A percentile compares a stretch with the other conserved stretches of the same genome.
Conservation (phyloP, 2,888 invertebrate genomes). For the Eupelmus urozonus region DNA sequence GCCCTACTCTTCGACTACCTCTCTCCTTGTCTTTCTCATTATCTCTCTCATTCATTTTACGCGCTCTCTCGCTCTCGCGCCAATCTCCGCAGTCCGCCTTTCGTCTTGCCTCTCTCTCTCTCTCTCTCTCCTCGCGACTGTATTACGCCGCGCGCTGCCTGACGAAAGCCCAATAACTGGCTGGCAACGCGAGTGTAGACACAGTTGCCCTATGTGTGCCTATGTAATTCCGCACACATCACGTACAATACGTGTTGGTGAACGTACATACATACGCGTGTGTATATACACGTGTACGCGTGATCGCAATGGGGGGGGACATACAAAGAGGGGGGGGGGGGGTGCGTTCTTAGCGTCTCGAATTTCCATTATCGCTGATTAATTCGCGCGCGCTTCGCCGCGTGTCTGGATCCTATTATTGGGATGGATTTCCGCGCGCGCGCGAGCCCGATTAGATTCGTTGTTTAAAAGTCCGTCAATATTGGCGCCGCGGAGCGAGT, state of each 20-base stretch:
- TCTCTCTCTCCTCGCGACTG: slow-evolving; percentile 41
- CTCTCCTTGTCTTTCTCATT: slow-evolving; percentile 53
- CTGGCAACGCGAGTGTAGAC: background rate
- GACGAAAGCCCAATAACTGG: slow-evolving; percentile 57
- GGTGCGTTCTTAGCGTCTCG: slow-evolving; percentile 46
- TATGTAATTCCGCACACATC: background rate
- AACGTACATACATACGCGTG: background rate
- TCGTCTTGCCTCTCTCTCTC: slow-evolving; percentile 47
- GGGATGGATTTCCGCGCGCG: slow-evolving; percentile 40
- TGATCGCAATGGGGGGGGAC: background rate
- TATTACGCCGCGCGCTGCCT: no score
- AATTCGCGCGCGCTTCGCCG: slow-evolving; percentile 37
- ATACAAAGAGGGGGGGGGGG: background rate
- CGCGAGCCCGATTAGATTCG: slow-evolving; percentile 47
- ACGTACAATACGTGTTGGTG: background rate
- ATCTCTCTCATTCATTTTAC: slow-evolving; percentile 49
- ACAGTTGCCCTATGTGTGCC: background rate
- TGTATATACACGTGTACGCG: background rate
- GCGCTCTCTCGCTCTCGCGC: slow-evolving; percentile 48
- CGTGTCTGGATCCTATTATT: slow-evolving; percentile 32
- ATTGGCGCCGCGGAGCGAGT: background rate
- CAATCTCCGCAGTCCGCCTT: slow-evolving; percentile 25
- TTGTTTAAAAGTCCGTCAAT: slow-evolving; percentile 26
- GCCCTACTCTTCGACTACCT: slow-evolving; percentile 63
- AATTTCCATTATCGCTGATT: slow-evolving; percentile 59